Conservation (phyloP, 2,797 vertebrate genomes). For the Mormyrops boulengeri region DNA sequence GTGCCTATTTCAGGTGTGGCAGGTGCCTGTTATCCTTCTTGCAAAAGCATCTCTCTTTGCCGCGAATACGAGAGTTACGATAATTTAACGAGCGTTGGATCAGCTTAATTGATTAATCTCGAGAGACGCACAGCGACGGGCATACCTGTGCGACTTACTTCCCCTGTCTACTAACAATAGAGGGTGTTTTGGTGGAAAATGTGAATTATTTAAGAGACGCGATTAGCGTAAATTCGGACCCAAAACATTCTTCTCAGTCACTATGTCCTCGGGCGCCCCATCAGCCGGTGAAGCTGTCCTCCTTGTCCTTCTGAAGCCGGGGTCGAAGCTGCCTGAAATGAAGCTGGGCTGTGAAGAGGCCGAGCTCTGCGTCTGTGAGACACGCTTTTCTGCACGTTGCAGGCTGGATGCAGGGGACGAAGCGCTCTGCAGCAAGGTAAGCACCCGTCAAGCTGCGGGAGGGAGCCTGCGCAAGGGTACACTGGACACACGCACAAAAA, state of each 20-base stretch:
- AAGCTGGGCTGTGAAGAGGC: constrained; percentile 17
- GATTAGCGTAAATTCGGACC: not conserved
- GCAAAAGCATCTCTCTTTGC: not conserved
- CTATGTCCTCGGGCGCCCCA: not conserved
- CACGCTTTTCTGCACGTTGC: not conserved
- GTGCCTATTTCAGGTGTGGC: not conserved
- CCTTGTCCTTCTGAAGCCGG: constrained; percentile 16
- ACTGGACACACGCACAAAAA: not conserved
- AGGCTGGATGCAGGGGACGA: constrained; percentile 23
- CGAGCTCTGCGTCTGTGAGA: constrained; percentile 2
- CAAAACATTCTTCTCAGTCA: not conserved
- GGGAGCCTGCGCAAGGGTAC: not conserved
- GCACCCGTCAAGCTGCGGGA: not conserved
- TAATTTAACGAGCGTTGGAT: not conserved
- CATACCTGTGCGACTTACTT: not conserved
- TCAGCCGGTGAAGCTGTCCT: not conserved
- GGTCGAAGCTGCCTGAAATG: constrained; percentile 11
- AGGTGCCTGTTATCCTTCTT: not conserved
- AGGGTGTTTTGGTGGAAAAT: not conserved
- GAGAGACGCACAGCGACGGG: not conserved
- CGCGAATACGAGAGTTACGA: not conserved
- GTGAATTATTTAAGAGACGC: not conserved
- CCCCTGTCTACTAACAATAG: not conserved
- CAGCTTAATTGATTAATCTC: not conserved
- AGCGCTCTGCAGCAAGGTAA: constrained; percentile 29